A percentile compares a stretch with the other conserved stretches of the same genome.
These are phyloP conservation scores for Limanda limanda DNA, from an alignment of 2,113 vertebrate species.

Conservation along the genomic window DNA sequence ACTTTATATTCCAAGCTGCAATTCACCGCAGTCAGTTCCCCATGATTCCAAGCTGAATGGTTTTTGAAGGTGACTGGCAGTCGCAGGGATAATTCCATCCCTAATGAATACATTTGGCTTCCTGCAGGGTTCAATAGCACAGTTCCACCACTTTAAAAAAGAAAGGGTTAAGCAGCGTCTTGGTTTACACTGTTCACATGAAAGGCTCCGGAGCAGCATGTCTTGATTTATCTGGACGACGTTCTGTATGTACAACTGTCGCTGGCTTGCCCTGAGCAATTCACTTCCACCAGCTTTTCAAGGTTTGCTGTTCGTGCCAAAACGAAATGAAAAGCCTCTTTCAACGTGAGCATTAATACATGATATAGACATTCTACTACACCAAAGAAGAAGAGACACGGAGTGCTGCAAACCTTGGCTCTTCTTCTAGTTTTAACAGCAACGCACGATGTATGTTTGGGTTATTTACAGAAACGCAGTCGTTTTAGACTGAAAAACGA, in stretches of 20 bases:
- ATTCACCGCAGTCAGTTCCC: background rate
- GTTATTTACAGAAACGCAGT: background rate
- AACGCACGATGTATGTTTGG: no score
- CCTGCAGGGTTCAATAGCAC: background rate
- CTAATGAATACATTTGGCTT: background rate
- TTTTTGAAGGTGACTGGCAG: background rate
- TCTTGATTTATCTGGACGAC: background rate
- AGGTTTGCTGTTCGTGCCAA: slow-evolving; percentile 1
- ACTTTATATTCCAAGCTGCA: background rate
- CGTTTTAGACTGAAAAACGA: background rate
- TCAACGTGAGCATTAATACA: background rate
- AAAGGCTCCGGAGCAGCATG: slow-evolving; percentile 7
- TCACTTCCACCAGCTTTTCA: background rate
- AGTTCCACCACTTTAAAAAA: background rate
- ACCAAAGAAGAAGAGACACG: background rate
- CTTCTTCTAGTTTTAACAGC: background rate
- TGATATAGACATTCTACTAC: background rate
- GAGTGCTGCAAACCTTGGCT: slow-evolving; percentile 1
- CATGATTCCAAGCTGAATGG: background rate
- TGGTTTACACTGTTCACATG: background rate
- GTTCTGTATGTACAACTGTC: background rate
- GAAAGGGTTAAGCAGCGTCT: background rate
- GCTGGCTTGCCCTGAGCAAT: background rate
- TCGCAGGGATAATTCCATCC: background rate
- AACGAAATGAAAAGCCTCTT: slow-evolving; percentile 21